These are phyloP conservation scores for Mactromeris polynyma DNA, from an alignment of 2,888 invertebrate genomes.

Conservation along the genomic window DNA sequence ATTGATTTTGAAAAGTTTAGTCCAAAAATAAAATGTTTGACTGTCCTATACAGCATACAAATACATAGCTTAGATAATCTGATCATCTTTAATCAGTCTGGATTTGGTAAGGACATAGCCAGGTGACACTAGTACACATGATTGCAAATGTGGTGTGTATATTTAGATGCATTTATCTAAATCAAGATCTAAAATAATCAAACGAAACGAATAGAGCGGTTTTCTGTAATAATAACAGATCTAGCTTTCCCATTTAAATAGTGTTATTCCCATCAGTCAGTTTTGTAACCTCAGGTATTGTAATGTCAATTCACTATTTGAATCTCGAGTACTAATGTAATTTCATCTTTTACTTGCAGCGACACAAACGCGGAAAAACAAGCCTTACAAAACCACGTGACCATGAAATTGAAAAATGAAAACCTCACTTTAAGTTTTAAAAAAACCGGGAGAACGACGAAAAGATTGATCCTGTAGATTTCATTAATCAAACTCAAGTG, in stretches of 20 bases:
- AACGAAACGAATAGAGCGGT: neutral
- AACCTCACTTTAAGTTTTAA: neutral
- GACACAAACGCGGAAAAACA: neutral
- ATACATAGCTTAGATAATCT: neutral
- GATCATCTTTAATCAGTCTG: neutral
- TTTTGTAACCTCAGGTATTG: neutral
- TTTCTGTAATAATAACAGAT: neutral
- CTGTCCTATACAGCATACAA: neutral
- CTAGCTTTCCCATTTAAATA: neutral
- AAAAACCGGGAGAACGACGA: neutral
- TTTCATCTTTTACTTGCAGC: slow-evolving; percentile 1
- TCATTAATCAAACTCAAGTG: slow-evolving; percentile 25
- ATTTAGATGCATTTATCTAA: neutral
- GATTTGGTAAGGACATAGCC: neutral
- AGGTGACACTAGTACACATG: neutral
- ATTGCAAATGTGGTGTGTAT: neutral
- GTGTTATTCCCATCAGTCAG: neutral
- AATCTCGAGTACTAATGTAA: slow-evolving; percentile 1
- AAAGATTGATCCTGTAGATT: slow-evolving; percentile 29
- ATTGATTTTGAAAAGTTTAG: too few relatives aligned
- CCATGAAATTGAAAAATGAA: slow-evolving; percentile 48
- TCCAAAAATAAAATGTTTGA: neutral
- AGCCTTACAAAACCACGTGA: slow-evolving; percentile 30
- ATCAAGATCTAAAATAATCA: neutral
- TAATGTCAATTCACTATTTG: neutral